These are phyloP conservation scores for Rhingia campestris DNA, from an alignment of 2,888 invertebrate genomes.

Conservation along the genomic window DNA sequence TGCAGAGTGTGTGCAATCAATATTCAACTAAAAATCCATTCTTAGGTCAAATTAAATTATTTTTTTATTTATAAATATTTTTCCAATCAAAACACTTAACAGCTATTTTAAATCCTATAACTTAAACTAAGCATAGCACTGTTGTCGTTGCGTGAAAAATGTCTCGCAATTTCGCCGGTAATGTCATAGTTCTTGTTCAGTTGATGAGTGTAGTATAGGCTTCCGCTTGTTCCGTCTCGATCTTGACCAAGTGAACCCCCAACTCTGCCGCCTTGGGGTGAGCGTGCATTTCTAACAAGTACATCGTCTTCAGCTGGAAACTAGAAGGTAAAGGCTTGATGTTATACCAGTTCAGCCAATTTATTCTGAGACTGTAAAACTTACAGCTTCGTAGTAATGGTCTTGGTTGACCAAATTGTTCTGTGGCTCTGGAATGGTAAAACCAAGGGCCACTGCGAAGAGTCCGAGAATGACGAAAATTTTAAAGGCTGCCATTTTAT, in stretches of 20 bases:
- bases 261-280: conserved; percentile 31
- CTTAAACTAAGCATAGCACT: conserved; percentile 37
- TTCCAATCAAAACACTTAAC: too few species aligned
- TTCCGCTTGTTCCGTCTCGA: conserved; percentile 17
- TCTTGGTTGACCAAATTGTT: background rate
- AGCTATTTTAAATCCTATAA: conserved; percentile 29
- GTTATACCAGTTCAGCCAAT: too few species aligned
- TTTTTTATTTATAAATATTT: too few species aligned
- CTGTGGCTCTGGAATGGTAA: conserved; percentile 40
- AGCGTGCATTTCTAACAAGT: conserved; percentile 23
- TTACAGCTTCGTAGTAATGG: background rate
- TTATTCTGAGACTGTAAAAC: background rate
- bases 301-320: background rate
- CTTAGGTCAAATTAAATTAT: too few species aligned
- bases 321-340: background rate
- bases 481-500: conserved; percentile 17
- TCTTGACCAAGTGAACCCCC: conserved; percentile 4
- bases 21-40: too few species aligned
- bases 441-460: conserved; percentile 31
- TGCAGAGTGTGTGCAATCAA: too few species aligned
- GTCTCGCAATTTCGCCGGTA: conserved; percentile 15
- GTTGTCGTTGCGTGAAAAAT: conserved; percentile 53
- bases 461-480: conserved; percentile 23
- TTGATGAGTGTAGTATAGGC: conserved; percentile 36
- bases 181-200: conserved; percentile 44